These are phyloP conservation scores for Vulpes ferrilata DNA, from an alignment of 2,113 vertebrate genomes.

Conservation along the genomic window DNA sequence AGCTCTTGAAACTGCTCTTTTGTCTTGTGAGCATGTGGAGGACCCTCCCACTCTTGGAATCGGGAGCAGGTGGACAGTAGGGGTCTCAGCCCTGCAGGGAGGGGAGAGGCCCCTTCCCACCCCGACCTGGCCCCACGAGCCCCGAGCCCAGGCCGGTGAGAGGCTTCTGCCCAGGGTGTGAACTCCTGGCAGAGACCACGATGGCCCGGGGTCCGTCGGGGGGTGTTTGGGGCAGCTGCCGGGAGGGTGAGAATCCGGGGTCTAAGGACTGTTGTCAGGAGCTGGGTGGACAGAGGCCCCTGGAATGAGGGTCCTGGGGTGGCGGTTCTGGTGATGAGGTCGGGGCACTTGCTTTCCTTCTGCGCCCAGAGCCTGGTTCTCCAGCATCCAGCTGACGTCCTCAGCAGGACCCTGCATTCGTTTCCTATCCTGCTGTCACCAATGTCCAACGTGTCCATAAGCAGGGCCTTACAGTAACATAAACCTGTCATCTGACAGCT, in stretches of 20 bases:
- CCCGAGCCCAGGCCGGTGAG: fast-evolving
- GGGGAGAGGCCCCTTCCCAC: too few species aligned
- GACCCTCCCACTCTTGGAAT: background rate
- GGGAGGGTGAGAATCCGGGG: fast-evolving
- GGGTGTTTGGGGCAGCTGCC: fast-evolving
- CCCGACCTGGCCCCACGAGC: background rate
- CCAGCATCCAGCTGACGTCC: background rate
- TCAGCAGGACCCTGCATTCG: fast-evolving
- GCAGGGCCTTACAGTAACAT: background rate
- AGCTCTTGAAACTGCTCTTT: fast-evolving
- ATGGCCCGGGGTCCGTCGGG: fast-evolving
- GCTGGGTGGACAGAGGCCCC: background rate
- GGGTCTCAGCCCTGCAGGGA: background rate
- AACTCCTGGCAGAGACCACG: fast-evolving
- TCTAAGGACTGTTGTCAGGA: background rate
- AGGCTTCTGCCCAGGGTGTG: background rate
- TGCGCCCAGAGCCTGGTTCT: too few species aligned
- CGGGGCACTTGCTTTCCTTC: too few species aligned
- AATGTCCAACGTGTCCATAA: background rate
- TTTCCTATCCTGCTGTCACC: too few species aligned
- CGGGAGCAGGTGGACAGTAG: background rate
- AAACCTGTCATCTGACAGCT: background rate
- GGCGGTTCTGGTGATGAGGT: fast-evolving
- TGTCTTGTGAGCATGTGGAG: fast-evolving
- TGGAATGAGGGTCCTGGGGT: background rate